phyloP scores from a whole-genome alignment of 2,113 vertebrate species.

The Anolis carolinensis region DNA sequence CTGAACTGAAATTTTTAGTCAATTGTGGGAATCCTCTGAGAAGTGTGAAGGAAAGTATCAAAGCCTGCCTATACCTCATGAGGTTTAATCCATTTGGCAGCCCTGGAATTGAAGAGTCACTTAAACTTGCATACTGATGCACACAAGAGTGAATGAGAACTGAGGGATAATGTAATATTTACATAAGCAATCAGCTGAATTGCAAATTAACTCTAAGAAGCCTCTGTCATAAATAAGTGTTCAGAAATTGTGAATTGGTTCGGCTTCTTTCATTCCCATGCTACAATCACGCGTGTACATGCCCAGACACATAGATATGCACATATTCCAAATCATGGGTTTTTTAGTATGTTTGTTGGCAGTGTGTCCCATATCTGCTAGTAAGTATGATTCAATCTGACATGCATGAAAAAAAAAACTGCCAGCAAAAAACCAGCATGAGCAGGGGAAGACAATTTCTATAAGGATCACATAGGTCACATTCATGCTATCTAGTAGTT shows the following conservation, averaged over 20 bases:
- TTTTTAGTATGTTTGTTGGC: neutral
- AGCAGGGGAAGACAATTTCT: constrained; percentile 1
- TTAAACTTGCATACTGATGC: neutral
- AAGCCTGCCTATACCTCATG: neutral
- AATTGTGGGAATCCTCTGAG: neutral
- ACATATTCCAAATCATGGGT: neutral
- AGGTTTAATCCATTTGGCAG: neutral
- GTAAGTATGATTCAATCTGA: neutral
- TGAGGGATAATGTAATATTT: neutral
- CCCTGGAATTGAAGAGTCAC: neutral
- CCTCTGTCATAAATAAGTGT: neutral
- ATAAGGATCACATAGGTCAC: constrained; percentile 30
- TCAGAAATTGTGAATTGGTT: neutral
- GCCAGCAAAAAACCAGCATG: constrained; percentile 11
- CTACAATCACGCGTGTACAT: neutral
- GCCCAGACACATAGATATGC: neutral
- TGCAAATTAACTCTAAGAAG: constrained; percentile 24
- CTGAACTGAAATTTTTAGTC: constrained; percentile 42
- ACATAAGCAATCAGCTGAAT: neutral
- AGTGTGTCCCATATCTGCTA: neutral
- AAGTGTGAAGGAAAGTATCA: neutral
- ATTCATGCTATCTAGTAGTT: neutral
- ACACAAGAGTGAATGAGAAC: constrained; percentile 2
- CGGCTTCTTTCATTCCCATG: neutral
- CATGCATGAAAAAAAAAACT: neutral